Base-by-base conservation (phyloP, 2,113 vertebrate genomes). In the Origma solitaria region DNA sequence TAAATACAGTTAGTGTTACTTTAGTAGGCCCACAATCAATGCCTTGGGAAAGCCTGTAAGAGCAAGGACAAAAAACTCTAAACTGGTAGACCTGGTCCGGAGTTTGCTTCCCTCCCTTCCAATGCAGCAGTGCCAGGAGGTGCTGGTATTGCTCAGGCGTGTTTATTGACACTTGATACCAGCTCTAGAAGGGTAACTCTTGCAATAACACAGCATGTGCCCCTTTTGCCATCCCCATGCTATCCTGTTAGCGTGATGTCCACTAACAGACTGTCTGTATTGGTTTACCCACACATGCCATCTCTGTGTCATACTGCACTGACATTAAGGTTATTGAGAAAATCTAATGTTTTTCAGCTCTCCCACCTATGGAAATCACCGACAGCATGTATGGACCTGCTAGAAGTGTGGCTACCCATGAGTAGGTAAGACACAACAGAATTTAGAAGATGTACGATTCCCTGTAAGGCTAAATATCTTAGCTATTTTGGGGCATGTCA, bases 401-500 rank as follows among this genome's bases (percentile, higher is more conserved):
- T 44, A 35, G 54, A 65, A 33, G 4, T 57, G 64, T 47, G 56
- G 15, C n/a, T 51, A 72, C 35, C 45, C 38, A 27, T 31, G 35
- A 47, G 42, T 40, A 89, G 60, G 44, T 71, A 69, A 38, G 33
- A 35, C 33, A 79, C 21, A 85, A 71, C 4, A 76, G 30, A 82
- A 50, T 53, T 38, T 91, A 45, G 66, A 94, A 91, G 25, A 76
- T 35, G 37, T 5, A 28, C 15, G 31, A 90, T 31, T 70, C 76
- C 51, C 49, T 58, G 23, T 53, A 86, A 54, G n/a, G 53, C 44
- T 69, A 72, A 89, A 28, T 79, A 78, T 87, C 78, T 57, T 45
- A 64, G 62, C 53, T 95, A 95, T 97, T 94, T 93, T 94, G 71
- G 91, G 78, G 66, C 38, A n/a, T 69, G 51, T 87, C 31, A 2